These are phyloP conservation scores for Miniopterus natalensis DNA, from an alignment of 2,113 vertebrate species.

Conservation along the genomic window DNA sequence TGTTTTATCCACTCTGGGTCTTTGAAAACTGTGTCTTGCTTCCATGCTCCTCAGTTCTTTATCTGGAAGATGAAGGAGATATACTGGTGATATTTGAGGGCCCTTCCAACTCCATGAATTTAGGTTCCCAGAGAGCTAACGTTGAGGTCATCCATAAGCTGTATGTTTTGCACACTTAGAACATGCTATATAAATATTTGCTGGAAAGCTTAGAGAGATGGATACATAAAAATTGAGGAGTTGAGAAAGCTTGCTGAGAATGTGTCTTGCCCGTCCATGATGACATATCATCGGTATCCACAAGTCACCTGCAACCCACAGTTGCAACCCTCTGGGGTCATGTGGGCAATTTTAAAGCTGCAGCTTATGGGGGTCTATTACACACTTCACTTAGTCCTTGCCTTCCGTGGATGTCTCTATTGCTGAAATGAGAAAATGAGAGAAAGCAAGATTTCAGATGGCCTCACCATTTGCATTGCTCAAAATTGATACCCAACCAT, in stretches of 20 bases:
- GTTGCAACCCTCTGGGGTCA: background rate
- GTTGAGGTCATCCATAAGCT: background rate
- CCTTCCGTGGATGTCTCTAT: constrained; percentile 7
- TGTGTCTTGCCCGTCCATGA: background rate
- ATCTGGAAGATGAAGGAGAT: background rate
- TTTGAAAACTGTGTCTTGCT: background rate
- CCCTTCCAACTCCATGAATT: background rate
- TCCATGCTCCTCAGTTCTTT: background rate
- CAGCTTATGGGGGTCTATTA: constrained; percentile 23
- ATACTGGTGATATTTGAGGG: background rate
- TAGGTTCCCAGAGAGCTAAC: background rate
- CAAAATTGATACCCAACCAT: constrained; percentile 58
- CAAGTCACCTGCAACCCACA: constrained; percentile 7
- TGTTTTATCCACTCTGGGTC: background rate
- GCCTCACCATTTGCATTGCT: constrained; percentile 71
- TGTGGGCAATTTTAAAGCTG: background rate
- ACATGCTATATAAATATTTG: background rate
- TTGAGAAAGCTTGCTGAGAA: background rate
- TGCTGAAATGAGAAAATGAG: constrained; percentile 51
- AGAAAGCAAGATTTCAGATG: constrained; percentile 67
- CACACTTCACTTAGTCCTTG: constrained; percentile 64
- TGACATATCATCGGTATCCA: background rate
- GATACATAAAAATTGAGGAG: background rate
- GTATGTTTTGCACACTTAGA: background rate
- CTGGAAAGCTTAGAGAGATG: background rate